Base-by-base conservation (phyloP, 2,797 vertebrate species). In the Taeniopygia guttata region DNA sequence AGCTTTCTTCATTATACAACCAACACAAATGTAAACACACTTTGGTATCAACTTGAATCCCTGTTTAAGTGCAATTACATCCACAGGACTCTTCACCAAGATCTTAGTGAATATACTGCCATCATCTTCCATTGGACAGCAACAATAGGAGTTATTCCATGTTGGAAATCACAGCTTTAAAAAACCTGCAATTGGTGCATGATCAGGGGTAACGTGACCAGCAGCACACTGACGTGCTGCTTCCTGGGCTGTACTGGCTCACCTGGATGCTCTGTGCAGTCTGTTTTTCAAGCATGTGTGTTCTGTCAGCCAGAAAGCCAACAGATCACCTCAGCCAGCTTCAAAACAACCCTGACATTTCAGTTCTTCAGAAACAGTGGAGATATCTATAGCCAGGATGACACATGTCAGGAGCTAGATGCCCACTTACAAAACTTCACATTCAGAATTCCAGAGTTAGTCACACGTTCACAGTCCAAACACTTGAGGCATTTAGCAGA, bases 311-410 rank as follows among this genome's bases (percentile, higher is more conserved):
- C 38, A 68, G 26, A 76, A 89, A 64, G n/a, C 9, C 40, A 87
- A 46, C 73, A 87, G 15, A 89, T 32, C 67, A 68, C 62, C 54
- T 75, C 36, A 69, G 43, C 55, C 0, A 0, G 70, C 64, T 70
- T 87, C 40, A 32, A 27, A 91, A 48, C 6, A 78, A 30, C 30
- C 36, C 30, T 7, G 3, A 48, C 34, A 69, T 54, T 23, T 75
- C 70, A 64, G 43, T 30, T 90, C 72, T 64, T 73, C 60, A 90
- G 36, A 94, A 90, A 58, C 36, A 90, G 96, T 7, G 30, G 55
- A 79, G 29, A 25, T 30, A 40, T 16, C 62, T 38, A 36, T 3
- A 79, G 40, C 52, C 40, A 63, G 26, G 48, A 76, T 63, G 49
- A 84, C 30, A n/a, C 14, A 5, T 2, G 11, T 45, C 46, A 74